Percentiles rank a stretch among this genome's conserved stretches.
phyloP scores from a whole-genome alignment of 2,888 invertebrate species.

The Lycocerus yunnanus region DNA sequence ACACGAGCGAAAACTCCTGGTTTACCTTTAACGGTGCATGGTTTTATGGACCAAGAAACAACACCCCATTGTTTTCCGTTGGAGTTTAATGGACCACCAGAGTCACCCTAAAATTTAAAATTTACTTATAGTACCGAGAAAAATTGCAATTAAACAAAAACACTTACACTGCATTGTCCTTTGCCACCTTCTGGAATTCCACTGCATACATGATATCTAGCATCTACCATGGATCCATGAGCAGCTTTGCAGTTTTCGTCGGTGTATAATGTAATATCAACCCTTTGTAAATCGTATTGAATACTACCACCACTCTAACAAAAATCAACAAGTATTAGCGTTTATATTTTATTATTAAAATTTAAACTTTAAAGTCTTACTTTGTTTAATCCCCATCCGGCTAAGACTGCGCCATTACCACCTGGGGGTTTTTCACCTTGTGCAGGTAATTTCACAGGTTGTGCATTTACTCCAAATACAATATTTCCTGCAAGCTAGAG shows the following conservation, averaged over 20 bases:
- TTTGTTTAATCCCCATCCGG: constrained; percentile 35
- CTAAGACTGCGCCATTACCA: constrained; percentile 29
- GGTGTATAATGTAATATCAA: constrained; percentile 48
- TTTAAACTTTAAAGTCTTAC: constrained; percentile 34
- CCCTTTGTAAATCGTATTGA: constrained; percentile 51
- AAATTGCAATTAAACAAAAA: not conserved
- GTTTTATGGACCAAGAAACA: constrained; percentile 56
- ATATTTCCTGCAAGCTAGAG: constrained; percentile 37
- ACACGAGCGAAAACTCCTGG: constrained; percentile 57
- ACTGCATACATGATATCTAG: constrained; percentile 48
- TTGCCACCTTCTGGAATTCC: constrained; percentile 43
- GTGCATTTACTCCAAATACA: constrained; percentile 25
- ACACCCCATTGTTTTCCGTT: constrained; percentile 52
- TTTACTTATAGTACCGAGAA: too few species aligned
- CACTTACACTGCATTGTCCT: constrained; percentile 18
- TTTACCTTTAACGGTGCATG: constrained; percentile 52
- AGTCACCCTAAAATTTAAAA: constrained; percentile 31
- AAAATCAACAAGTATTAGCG: not conserved
- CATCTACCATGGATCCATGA: not conserved
- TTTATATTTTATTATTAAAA: not conserved
- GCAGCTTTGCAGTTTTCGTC: constrained; percentile 33
- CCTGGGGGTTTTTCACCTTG: constrained; percentile 28
- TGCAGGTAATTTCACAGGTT: constrained; percentile 31
- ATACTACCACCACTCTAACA: constrained; percentile 49
- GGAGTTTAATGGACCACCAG: constrained; percentile 54